phyloP scores from a whole-genome alignment of 2,113 vertebrate species.

The Guaruba guarouba region DNA sequence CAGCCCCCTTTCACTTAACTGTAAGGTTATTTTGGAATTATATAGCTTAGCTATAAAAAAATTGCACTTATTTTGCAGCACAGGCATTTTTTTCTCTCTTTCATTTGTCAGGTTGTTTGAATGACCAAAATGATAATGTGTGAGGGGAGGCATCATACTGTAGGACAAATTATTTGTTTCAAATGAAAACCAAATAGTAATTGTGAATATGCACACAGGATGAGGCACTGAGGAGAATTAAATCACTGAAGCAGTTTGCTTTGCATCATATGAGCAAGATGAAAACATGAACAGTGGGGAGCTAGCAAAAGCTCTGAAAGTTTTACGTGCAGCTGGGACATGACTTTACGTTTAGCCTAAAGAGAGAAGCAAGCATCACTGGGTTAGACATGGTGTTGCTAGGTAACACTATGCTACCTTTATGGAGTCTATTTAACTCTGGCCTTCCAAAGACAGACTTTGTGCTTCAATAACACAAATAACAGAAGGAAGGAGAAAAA shows the following conservation, averaged over 20 bases:
- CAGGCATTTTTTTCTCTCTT: constrained; percentile 24
- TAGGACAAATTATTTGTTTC: constrained; percentile 47
- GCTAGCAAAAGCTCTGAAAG: constrained; percentile 73
- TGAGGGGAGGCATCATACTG: constrained; percentile 1
- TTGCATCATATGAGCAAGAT: constrained; percentile 68
- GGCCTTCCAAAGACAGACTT: constrained; percentile 61
- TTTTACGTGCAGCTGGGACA: constrained; percentile 77
- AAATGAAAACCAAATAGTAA: constrained; percentile 57
- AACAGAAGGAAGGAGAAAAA: not conserved
- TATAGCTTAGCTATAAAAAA: not conserved
- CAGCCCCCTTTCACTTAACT: not conserved
- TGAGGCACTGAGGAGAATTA: constrained; percentile 56
- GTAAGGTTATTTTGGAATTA: not conserved
- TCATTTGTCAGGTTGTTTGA: constrained; percentile 30
- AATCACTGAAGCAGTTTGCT: constrained; percentile 68
- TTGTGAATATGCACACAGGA: constrained; percentile 24
- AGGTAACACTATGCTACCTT: constrained; percentile 70
- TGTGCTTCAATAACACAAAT: constrained; percentile 55
- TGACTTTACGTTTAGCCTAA: constrained; percentile 74
- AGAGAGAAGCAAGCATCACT: constrained; percentile 65
- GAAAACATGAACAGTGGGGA: constrained; percentile 77
- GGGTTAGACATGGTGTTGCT: constrained; percentile 73
- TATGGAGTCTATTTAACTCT: constrained; percentile 60
- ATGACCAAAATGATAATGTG: constrained; percentile 21
- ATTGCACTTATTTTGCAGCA: not conserved